A percentile compares a stretch with the other conserved stretches of the same genome.
Evolutionary conservation across 2,888 invertebrate genomes (phyloP).

Genomic region (Epirrita christyi): DNA sequence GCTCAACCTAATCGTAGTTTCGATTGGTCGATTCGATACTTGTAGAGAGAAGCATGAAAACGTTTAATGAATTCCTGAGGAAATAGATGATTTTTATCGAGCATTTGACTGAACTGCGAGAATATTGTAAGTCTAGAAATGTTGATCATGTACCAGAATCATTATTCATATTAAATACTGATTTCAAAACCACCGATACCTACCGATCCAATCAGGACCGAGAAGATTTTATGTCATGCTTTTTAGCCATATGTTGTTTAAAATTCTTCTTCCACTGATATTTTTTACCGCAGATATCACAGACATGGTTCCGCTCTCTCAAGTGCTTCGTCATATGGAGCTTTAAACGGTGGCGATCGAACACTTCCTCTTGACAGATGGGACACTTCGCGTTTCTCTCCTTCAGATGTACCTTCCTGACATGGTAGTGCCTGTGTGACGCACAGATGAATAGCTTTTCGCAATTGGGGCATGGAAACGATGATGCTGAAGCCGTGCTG

Average conservation of each 20-base stretch:
- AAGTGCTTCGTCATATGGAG: conserved; percentile 75
- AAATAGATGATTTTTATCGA: too few species aligned
- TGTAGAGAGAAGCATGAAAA: too few species aligned
- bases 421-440: conserved; percentile 54
- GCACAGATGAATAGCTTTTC: conserved; percentile 50
- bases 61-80: too few species aligned
- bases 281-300: conserved; percentile 81
- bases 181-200: too few species aligned
- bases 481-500: conserved; percentile 34
- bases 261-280: conserved; percentile 77
- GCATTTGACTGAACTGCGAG: too few species aligned
- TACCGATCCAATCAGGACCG: not conserved
- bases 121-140: too few species aligned
- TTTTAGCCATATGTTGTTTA: conserved; percentile 67
- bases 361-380: conserved; percentile 56
- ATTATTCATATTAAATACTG: too few species aligned
- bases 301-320: conserved; percentile 74
- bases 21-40: too few species aligned
- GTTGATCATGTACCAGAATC: too few species aligned
- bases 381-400: conserved; percentile 57
- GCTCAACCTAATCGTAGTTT: not conserved
- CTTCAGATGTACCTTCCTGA: conserved; percentile 54
- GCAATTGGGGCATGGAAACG: conserved; percentile 54
- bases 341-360: conserved; percentile 51
- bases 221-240: conserved; percentile 33